phyloP scores from a whole-genome alignment of 1,140 invertebrate species.

The Holcopasites calliopsidis region DNA sequence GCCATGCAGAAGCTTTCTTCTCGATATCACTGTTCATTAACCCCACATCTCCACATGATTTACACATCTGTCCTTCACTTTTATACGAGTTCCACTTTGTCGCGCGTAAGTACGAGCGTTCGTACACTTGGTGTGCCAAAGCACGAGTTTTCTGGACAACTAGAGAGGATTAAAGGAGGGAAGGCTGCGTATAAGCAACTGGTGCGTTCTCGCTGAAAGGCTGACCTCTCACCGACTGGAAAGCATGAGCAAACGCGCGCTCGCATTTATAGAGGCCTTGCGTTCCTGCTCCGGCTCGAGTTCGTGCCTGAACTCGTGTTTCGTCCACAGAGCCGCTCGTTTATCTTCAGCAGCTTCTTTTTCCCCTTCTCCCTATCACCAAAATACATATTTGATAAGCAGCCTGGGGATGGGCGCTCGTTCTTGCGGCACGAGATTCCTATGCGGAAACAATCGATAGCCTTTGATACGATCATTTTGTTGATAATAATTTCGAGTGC shows the following conservation, averaged over 20 bases:
- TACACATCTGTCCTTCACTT: too few species aligned
- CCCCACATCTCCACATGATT: too few species aligned
- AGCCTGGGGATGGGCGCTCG: neutral
- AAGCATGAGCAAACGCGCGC: constrained; percentile 37
- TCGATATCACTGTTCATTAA: too few species aligned
- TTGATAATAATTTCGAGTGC: too few species aligned
- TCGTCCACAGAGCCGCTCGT: neutral
- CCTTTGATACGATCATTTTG: too few species aligned
- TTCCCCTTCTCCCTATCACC: neutral
- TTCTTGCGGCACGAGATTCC: neutral
- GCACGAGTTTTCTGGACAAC: constrained; percentile 4
- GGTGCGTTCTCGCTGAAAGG: constrained; percentile 46
- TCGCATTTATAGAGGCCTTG: constrained; percentile 57
- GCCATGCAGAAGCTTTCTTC: too few species aligned
- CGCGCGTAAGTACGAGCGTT: too few species aligned
- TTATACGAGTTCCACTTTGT: too few species aligned
- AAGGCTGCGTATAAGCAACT: neutral
- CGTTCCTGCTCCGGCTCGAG: neutral
- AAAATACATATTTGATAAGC: neutral
- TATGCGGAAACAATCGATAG: neutral
- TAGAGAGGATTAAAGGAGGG: neutral
- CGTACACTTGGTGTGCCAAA: neutral
- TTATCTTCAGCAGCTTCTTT: constrained; percentile 35
- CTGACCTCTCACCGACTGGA: constrained; percentile 58
- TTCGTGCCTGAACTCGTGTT: constrained; percentile 4